Percentiles rank a stretch among this genome's conserved stretches.
phyloP scores from a whole-genome alignment of 2,888 invertebrate genomes.

The Plebejus argus region DNA sequence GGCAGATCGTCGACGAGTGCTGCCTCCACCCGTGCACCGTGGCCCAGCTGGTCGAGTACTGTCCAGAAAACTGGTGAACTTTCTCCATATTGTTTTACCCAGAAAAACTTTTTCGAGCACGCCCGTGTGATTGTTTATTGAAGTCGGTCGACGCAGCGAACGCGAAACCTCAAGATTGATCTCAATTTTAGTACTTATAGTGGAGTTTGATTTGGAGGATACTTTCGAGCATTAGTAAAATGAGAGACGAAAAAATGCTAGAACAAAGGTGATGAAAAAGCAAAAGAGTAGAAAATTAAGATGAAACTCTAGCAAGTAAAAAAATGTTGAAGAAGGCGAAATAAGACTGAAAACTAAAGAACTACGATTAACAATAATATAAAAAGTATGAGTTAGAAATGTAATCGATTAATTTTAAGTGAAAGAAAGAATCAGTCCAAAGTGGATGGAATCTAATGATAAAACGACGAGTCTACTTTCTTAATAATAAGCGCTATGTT shows the following conservation, averaged over 20 bases:
- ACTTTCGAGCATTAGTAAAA: background rate
- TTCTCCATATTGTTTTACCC: background rate
- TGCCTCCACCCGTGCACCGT: constrained; percentile 61
- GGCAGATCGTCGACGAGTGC: constrained; percentile 63
- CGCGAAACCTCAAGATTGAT: constrained; percentile 41
- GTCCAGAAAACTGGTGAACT: constrained; percentile 66
- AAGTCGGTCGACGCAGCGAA: constrained; percentile 21
- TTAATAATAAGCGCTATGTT: background rate
- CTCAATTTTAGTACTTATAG: constrained; percentile 38
- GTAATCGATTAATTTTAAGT: background rate
- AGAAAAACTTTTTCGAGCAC: constrained; percentile 24
- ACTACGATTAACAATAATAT: background rate
- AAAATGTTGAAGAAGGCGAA: background rate
- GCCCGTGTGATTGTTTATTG: background rate
- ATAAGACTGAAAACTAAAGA: constrained; percentile 14
- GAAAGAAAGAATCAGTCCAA: background rate
- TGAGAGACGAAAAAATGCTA: background rate
- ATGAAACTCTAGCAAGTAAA: background rate
- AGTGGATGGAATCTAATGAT: background rate
- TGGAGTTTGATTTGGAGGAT: constrained; percentile 12
- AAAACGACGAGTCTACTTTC: constrained; percentile 3
- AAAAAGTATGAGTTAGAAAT: background rate
- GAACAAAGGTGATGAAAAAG: background rate
- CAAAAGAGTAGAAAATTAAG: background rate
- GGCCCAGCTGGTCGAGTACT: constrained; percentile 63